Base-by-base conservation (phyloP, 2,113 vertebrate genomes). In the Ciconia boyciana region DNA sequence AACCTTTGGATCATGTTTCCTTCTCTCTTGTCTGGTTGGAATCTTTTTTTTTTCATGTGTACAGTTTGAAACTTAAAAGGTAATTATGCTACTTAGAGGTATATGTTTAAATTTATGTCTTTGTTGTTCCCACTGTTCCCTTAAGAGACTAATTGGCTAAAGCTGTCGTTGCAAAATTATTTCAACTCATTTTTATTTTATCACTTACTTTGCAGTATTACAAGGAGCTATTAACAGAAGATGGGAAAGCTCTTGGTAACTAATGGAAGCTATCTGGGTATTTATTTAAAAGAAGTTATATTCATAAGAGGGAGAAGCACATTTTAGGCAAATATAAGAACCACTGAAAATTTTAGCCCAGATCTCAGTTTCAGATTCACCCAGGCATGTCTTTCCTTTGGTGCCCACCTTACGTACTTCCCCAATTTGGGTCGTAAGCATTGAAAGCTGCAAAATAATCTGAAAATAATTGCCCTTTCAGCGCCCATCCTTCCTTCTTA, bases 121-220 rank as follows among this genome's bases (percentile, higher is more conserved):
- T 32, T 78, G 78, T 52, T 87, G 60, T 54, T 86, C 46, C 68
- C 66, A 46, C 68, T 85, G 49, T 66, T 89, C 32, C 49, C 52
- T 48, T 46, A 91, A 46, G 29, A 84, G 52, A 92, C 49, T 72
- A 85, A 93, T 43, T 79, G 72, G 16, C 79, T 82, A 55, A 92
- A 76, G 39, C 72, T 2, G 3, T 87, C 26, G 5, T 84, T 89
- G 60, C 55, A 90, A 89, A 93, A 88, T 94, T 79, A 91, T 94
- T 71, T 46, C 29, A 70, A 58, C 9, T 88, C 8, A 36, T 95
- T 95, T 94, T 93, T 90, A 77, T 92, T 89, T 95, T 89, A 91
- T 94, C 19, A 4, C 39, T 84, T 83, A 89, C 44, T 92, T 84
- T 87, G 58, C 29, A 20, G 70, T 96, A 87, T 85, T 93, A 94